Percentiles rank a stretch among this genome's conserved stretches.
phyloP scores from a whole-genome alignment of 2,888 invertebrate genomes.

The Melangyna quadrimaculata region DNA sequence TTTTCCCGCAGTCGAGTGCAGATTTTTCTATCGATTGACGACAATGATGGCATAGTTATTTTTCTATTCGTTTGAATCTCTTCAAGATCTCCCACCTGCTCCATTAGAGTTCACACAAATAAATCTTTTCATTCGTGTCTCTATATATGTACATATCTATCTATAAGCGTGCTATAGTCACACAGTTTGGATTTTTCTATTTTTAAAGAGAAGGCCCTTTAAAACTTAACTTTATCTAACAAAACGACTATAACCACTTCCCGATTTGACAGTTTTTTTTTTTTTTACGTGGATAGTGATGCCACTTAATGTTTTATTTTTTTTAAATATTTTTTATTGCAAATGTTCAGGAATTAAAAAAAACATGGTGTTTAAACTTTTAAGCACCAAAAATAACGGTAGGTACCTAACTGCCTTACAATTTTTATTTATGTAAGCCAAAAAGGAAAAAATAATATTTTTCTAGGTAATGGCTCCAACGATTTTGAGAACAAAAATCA shows the following conservation, averaged over 20 bases:
- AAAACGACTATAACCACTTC: constrained; percentile 16
- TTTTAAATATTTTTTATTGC: too few species aligned
- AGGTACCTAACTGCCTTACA: too few species aligned
- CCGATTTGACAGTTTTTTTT: background rate
- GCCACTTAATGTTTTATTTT: background rate
- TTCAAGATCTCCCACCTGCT: constrained; percentile 63
- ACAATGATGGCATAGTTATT: constrained; percentile 48
- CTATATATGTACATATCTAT: background rate
- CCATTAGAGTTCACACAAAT: constrained; percentile 67
- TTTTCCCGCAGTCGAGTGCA: constrained; percentile 59
- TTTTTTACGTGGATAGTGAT: background rate
- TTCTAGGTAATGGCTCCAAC: too few species aligned
- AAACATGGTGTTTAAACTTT: too few species aligned
- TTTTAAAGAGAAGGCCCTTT: constrained; percentile 36
- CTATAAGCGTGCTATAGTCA: background rate
- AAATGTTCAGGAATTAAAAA: background rate
- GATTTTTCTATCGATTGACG: constrained; percentile 66
- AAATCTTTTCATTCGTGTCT: constrained; percentile 36
- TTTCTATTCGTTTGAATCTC: constrained; percentile 20
- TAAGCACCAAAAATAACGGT: too few species aligned
- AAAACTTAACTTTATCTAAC: background rate
- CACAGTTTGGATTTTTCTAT: background rate
- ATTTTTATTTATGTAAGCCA: too few species aligned
- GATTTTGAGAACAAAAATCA: too few species aligned
- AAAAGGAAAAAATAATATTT: too few species aligned